Conservation (phyloP, 2,113 vertebrate species). For the Misgurnus mizolepis region DNA sequence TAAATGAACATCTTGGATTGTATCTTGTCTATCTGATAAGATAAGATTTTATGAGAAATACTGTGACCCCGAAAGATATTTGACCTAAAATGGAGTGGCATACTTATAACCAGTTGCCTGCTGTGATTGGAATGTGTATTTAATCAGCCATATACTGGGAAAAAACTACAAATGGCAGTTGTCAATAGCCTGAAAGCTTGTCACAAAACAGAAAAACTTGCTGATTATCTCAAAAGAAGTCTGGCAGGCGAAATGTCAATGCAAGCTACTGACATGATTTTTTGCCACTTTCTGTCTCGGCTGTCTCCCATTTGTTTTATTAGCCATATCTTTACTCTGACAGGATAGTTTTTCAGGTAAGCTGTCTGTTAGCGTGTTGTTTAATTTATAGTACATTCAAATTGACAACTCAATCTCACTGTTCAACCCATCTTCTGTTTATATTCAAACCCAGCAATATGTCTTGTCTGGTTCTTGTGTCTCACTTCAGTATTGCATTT, state of each 20-base stretch:
- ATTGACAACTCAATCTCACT: too few species aligned
- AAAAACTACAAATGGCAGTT: conserved; percentile 17
- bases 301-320: not conserved
- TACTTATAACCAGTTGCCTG: conserved; percentile 7
- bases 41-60: not conserved
- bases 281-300: not conserved
- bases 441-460: too few species aligned
- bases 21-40: not conserved
- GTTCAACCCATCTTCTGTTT: too few species aligned
- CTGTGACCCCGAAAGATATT: not conserved
- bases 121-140: conserved; percentile 7
- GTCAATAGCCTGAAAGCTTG: conserved; percentile 5
- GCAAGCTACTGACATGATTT: not conserved
- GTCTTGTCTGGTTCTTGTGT: too few species aligned
- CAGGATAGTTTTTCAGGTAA: not conserved
- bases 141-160: conserved; percentile 8
- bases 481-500: too few species aligned
- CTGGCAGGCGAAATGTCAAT: not conserved
- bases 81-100: not conserved
- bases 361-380: too few species aligned
- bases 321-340: not conserved
- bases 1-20: not conserved
- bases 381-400: too few species aligned
- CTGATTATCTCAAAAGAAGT: not conserved
- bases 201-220: conserved; percentile 2